phyloP scores from a whole-genome alignment of 2,888 invertebrate genomes.

The Drosophila mimetica region DNA sequence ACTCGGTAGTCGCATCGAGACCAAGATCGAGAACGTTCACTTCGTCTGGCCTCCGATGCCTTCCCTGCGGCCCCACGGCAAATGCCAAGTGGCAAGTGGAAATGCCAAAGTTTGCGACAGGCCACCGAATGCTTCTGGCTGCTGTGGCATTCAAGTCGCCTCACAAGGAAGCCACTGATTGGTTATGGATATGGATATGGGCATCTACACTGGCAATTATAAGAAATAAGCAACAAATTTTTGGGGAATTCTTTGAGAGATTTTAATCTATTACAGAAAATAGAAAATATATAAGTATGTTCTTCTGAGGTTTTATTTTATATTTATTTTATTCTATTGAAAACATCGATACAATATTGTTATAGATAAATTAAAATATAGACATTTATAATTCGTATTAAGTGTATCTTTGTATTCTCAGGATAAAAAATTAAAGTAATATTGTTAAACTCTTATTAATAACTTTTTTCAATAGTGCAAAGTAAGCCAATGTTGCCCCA shows the following conservation, averaged over 20 bases:
- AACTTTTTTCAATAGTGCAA: too few relatives aligned
- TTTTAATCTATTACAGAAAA: too few relatives aligned
- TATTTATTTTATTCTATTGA: too few relatives aligned
- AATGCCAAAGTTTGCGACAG: slow-evolving; percentile 42
- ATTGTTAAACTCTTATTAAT: too few relatives aligned
- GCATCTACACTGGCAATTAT: not conserved
- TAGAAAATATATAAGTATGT: too few relatives aligned
- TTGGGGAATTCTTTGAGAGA: not conserved
- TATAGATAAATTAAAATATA: too few relatives aligned
- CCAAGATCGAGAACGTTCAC: slow-evolving; percentile 58
- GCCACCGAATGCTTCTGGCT: slow-evolving; percentile 20
- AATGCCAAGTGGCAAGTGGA: slow-evolving; percentile 57
- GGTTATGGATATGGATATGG: slow-evolving; percentile 8
- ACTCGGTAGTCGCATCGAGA: slow-evolving; percentile 11
- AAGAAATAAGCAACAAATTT: not conserved
- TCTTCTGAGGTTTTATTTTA: too few relatives aligned
- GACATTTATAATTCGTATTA: too few relatives aligned
- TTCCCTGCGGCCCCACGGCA: slow-evolving; percentile 30
- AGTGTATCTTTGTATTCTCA: too few relatives aligned
- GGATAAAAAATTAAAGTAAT: too few relatives aligned
- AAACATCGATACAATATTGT: too few relatives aligned
- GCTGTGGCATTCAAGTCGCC: slow-evolving; percentile 34
- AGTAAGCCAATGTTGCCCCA: not conserved
- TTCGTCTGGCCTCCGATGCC: slow-evolving; percentile 25
- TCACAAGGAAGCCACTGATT: slow-evolving; percentile 35